Conservation (phyloP, 2,888 invertebrate genomes). For the Ophraella communa region DNA sequence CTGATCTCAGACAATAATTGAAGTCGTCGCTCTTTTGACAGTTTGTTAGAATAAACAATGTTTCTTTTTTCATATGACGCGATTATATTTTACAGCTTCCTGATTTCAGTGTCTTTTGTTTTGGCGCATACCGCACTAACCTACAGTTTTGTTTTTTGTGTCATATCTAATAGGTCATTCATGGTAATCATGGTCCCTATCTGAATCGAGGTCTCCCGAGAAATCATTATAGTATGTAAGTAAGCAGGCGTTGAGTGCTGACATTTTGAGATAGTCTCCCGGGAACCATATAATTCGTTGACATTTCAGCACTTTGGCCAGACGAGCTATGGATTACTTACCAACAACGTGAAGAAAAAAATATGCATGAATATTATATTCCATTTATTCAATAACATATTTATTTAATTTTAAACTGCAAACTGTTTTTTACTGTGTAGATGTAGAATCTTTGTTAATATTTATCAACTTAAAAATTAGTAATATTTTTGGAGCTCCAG, state of each 20-base stretch:
- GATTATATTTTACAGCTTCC: too few relatives aligned
- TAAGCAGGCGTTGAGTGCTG: conserved; percentile 58
- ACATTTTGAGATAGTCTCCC: conserved; percentile 56
- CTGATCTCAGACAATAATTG: too few relatives aligned
- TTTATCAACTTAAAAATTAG: not conserved
- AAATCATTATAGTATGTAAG: conserved; percentile 58
- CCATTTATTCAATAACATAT: too few relatives aligned
- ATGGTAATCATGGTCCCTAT: not conserved
- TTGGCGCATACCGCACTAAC: too few relatives aligned
- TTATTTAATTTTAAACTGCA: too few relatives aligned
- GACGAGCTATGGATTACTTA: conserved; percentile 15
- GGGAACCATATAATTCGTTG: conserved; percentile 59
- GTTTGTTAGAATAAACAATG: too few relatives aligned
- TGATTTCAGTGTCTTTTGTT: too few relatives aligned
- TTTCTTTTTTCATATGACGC: too few relatives aligned
- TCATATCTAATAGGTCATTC: not conserved
- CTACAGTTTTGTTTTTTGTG: too few relatives aligned
- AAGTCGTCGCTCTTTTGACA: too few relatives aligned
- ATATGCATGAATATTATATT: too few relatives aligned
- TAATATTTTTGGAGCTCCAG: not conserved
- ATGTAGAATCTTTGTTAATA: not conserved
- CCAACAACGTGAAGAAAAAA: not conserved
- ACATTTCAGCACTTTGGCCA: conserved; percentile 57
- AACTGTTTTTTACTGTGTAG: too few relatives aligned
- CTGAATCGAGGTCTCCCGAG: conserved; percentile 45